Base-by-base conservation (phyloP, 2,888 invertebrate genomes). In the Drosophila quinaria region DNA sequence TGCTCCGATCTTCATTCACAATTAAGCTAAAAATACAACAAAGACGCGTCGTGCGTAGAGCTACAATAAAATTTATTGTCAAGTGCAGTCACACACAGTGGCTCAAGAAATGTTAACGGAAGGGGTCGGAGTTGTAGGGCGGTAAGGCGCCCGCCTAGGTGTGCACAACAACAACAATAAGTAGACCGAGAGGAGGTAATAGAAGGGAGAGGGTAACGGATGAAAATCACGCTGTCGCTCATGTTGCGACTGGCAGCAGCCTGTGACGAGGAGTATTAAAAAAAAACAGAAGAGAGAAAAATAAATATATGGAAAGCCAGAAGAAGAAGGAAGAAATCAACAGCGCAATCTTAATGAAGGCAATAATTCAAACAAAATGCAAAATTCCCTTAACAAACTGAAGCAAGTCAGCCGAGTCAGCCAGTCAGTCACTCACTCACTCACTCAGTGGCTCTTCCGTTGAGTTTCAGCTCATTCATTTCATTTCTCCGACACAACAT, bases 331-430 rank as follows among this genome's bases (percentile, higher is more conserved):
- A 71, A 64, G 70, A 84, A 87, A 87, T 87, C 87, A 87, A 87
- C 87, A 87, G 87, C 89, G 80, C 87, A 89, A 87, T 89, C 87
- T 87, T 87, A 87, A 87, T 87, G 87, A 87, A 85, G 87, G 87
- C 87, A 87, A 89, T 87, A 87, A 87, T 87, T 87, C 89, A 87
- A 89, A 85, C 68, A 81, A 89, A 87, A 87, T 87, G 87, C 87
- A 82, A 87, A 87, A 87, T 89, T 89, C 87, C 77, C 87, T 73
- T 68, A 74, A 75, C 85, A 83, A 83, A 82, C 70, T 78, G 83
- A 74, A 78, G 78, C 74, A 80, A 85, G 84, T 80, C 75, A 74
- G 74, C 70, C 64, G 70, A 74, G 66, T 60, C 65, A 62, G 42
- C 22, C 61, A 72, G n/a, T 60, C 69, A 66, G 3, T 54, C 71